These are phyloP conservation scores for Hozukius guyotensis DNA, from an alignment of 2,797 vertebrate genomes.

Conservation along the genomic window DNA sequence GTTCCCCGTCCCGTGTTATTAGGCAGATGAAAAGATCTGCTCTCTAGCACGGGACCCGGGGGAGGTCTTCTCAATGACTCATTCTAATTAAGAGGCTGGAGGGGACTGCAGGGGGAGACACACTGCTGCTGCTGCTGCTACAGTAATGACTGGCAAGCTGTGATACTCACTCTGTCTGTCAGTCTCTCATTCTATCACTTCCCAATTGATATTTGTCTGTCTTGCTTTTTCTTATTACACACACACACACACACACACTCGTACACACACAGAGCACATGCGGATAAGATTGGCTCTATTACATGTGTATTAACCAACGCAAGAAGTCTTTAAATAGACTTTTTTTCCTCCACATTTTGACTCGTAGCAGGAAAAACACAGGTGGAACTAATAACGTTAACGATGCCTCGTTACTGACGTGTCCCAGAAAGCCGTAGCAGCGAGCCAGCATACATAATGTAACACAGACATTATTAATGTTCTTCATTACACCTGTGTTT, in stretches of 20 bases:
- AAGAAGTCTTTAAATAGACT: constrained; percentile 7
- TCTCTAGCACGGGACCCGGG: constrained; percentile 62
- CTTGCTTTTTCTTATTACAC: not conserved
- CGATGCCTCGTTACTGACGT: not conserved
- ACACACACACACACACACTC: not conserved
- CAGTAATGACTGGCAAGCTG: constrained; percentile 52
- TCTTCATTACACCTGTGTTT: not conserved
- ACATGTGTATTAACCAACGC: not conserved
- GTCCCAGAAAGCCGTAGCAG: not conserved
- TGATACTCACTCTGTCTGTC: constrained; percentile 25
- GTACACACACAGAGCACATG: not conserved
- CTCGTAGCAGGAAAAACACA: not conserved
- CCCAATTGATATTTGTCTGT: not conserved
- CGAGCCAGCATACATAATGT: not conserved
- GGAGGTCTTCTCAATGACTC: constrained; percentile 71
- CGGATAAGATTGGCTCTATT: not conserved
- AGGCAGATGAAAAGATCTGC: constrained; percentile 68
- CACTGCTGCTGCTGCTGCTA: constrained; percentile 18
- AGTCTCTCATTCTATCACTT: constrained; percentile 9
- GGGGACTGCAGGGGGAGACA: constrained; percentile 58
- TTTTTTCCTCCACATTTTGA: not conserved
- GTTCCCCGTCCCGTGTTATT: constrained; percentile 50
- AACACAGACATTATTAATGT: not conserved
- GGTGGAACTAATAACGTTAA: not conserved
- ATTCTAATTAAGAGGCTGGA: constrained; percentile 71